phyloP scores from a whole-genome alignment of 2,888 invertebrate genomes.

The Pomacea canaliculata region DNA sequence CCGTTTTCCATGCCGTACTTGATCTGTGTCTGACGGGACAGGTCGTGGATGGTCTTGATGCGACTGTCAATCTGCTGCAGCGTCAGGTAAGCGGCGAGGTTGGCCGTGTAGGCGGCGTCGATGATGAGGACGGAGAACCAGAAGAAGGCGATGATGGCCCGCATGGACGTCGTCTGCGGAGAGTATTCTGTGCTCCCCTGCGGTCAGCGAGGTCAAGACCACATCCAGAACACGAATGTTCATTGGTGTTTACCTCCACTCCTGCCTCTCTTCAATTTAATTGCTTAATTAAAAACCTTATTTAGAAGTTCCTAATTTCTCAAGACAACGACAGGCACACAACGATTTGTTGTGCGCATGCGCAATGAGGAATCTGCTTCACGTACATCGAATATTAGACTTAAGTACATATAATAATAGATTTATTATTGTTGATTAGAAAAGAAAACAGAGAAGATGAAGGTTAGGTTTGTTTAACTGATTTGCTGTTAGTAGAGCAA shows the following conservation, averaged over 20 bases:
- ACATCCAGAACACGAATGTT: neutral
- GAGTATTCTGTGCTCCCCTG: constrained; percentile 54
- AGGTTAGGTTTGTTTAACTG: too few relatives aligned
- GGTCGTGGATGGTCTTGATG: constrained; percentile 49
- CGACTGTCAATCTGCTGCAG: constrained; percentile 55
- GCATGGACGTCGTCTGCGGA: constrained; percentile 59
- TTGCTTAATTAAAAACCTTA: too few relatives aligned
- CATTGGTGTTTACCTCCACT: neutral
- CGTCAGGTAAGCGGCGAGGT: constrained; percentile 60
- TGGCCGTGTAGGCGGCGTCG: constrained; percentile 62
- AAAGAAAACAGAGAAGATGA: too few relatives aligned
- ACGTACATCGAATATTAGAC: too few relatives aligned
- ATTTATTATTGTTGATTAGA: too few relatives aligned
- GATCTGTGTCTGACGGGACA: constrained; percentile 49
- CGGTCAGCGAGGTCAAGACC: neutral
- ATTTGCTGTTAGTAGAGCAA: too few relatives aligned
- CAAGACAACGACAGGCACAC: too few relatives aligned
- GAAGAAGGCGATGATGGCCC: constrained; percentile 61
- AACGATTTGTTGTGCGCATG: too few relatives aligned
- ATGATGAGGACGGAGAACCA: constrained; percentile 62
- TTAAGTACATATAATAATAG: too few relatives aligned
- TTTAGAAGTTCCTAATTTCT: too few relatives aligned
- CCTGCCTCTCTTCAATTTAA: too few relatives aligned
- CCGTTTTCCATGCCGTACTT: constrained; percentile 54
- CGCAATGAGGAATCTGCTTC: too few relatives aligned